phyloP scores from a whole-genome alignment of 2,113 vertebrate genomes.

The Scomber japonicus region DNA sequence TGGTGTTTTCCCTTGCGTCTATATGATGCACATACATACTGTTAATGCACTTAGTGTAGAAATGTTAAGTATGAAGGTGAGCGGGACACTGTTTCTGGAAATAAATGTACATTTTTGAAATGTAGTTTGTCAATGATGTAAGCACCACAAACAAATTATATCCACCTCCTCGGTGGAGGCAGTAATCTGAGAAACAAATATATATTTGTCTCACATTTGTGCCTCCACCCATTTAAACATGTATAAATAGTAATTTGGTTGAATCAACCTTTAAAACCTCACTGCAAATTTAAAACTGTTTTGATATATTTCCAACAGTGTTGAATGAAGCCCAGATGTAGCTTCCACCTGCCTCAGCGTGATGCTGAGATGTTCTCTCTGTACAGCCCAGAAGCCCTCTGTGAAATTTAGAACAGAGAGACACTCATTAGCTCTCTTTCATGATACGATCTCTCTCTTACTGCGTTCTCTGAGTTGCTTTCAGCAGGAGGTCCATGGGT shows the following conservation, averaged over 20 bases:
- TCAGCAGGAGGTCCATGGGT: slow-evolving; percentile 47
- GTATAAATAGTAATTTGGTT: no score
- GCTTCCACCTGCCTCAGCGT: slow-evolving; percentile 44
- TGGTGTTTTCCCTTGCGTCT: neutral
- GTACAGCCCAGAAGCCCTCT: slow-evolving; percentile 7
- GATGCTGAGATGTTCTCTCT: slow-evolving; percentile 27
- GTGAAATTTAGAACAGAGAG: slow-evolving; percentile 38
- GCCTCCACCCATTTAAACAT: no score
- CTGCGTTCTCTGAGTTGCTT: slow-evolving; percentile 40
- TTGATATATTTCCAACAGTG: neutral
- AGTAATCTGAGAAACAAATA: no score
- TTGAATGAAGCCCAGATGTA: neutral
- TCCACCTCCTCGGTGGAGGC: no score
- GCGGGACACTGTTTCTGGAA: no score
- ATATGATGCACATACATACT: neutral
- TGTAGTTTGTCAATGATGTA: no score
- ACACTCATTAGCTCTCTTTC: slow-evolving; percentile 39
- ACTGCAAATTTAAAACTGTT: neutral
- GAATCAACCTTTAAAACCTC: neutral
- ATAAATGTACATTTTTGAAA: no score
- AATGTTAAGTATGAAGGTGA: neutral
- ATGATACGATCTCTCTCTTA: slow-evolving; percentile 32
- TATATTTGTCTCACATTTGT: no score
- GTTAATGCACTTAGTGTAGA: neutral
- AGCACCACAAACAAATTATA: no score